These are phyloP conservation scores for Drosophila colorata DNA, from an alignment of 2,888 invertebrate genomes.

Conservation along the genomic window DNA sequence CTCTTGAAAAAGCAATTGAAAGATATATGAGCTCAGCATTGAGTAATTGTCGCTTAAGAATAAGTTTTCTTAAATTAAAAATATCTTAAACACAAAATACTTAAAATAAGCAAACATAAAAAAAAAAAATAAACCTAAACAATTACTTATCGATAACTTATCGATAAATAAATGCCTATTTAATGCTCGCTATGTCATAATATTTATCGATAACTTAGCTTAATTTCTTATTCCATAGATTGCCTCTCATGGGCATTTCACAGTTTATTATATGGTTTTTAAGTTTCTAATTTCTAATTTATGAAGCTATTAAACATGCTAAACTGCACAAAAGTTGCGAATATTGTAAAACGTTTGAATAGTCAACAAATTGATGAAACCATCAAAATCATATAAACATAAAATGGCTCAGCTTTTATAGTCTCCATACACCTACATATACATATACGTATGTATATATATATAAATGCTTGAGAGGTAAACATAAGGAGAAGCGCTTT, in stretches of 20 bases:
- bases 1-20: too few relatives aligned
- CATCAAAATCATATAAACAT: conserved; percentile 4
- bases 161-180: neutral
- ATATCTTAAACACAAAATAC: too few relatives aligned
- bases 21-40: neutral
- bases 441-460: neutral
- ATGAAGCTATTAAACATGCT: conserved; percentile 15
- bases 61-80: neutral
- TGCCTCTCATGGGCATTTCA: too few relatives aligned
- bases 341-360: conserved; percentile 14
- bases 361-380: conserved; percentile 6
- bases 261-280: neutral
- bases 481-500: too few relatives aligned
- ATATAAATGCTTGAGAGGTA: neutral
- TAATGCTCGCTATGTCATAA: too few relatives aligned
- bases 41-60: neutral
- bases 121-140: too few relatives aligned
- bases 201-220: conserved; percentile 3
- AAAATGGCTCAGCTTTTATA: conserved; percentile 4
- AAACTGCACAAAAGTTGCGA: conserved; percentile 3
- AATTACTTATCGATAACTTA: conserved; percentile 3
- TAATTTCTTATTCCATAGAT: neutral
- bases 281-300: conserved; percentile 22
- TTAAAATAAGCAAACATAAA: too few relatives aligned
- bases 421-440: conserved; percentile 2